A percentile compares a stretch with the other conserved stretches of the same genome.
Conservation (phyloP, 2,797 vertebrate species). For the Anabas testudineus region DNA sequence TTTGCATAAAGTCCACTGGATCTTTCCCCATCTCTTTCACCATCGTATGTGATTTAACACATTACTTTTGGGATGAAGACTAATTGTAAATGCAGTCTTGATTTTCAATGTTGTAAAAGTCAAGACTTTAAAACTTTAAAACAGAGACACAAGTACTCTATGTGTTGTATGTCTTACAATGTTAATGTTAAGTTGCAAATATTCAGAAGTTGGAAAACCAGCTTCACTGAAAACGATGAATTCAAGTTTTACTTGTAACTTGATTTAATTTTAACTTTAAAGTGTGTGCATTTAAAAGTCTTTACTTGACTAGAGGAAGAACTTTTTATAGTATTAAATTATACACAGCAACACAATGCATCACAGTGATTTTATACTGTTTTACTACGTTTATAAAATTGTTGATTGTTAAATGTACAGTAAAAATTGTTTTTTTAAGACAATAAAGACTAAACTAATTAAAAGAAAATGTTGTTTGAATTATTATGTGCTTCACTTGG, state of each 20-base stretch:
- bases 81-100: slow-evolving; percentile 6
- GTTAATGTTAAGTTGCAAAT: no score
- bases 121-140: not conserved
- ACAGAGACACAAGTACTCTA: no score
- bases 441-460: slow-evolving; percentile 31
- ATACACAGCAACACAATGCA: no score
- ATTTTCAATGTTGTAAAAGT: not conserved
- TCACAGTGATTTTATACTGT: slow-evolving; percentile 15
- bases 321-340: slow-evolving; percentile 6
- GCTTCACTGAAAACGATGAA: not conserved
- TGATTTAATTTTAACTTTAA: not conserved
- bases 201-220: not conserved
- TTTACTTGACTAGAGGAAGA: not conserved
- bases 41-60: slow-evolving; percentile 16
- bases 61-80: not conserved
- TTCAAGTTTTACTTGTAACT: slow-evolving; percentile 8
- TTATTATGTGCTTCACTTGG: no score
- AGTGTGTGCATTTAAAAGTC: not conserved
- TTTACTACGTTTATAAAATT: slow-evolving; percentile 5
- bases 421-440: slow-evolving; percentile 39
- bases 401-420: slow-evolving; percentile 15
- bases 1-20: slow-evolving; percentile 77
- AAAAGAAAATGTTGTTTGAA: not conserved
- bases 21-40: not conserved
- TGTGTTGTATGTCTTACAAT: no score